Evolutionary conservation across 2,797 vertebrate genomes (phyloP).

Genomic region (Neostethus bicornis): DNA sequence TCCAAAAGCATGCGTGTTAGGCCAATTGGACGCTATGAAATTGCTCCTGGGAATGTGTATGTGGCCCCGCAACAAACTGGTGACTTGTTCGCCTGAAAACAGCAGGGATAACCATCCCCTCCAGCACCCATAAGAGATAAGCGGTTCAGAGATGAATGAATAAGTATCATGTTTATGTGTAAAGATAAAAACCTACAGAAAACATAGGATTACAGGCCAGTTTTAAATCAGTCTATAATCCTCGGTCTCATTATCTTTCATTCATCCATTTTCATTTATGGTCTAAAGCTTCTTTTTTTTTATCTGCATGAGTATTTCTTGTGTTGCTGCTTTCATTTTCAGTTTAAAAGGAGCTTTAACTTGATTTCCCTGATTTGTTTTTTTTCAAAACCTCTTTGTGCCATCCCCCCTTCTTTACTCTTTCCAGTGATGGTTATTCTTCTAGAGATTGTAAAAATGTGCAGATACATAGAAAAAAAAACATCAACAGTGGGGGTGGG

Average conservation of each 20-base stretch:
- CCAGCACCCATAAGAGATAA: too few relatives aligned
- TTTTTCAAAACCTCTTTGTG: constrained; percentile 40
- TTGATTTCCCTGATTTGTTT: constrained; percentile 43
- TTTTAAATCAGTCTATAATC: constrained; percentile 39
- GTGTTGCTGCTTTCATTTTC: constrained; percentile 34
- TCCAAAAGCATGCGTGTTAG: too few relatives aligned
- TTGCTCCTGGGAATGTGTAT: too few relatives aligned
- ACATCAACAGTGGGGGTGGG: constrained; percentile 29
- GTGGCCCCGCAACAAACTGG: too few relatives aligned
- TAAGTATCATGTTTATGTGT: too few relatives aligned
- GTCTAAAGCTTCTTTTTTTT: background rate
- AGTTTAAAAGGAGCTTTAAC: constrained; percentile 37
- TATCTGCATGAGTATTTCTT: constrained; percentile 11
- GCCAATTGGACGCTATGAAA: too few relatives aligned
- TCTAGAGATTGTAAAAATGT: constrained; percentile 24
- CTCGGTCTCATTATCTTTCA: constrained; percentile 20
- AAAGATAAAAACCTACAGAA: too few relatives aligned
- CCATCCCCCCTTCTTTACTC: constrained; percentile 6
- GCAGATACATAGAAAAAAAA: constrained; percentile 24
- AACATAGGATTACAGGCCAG: constrained; percentile 41
- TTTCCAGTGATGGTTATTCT: constrained; percentile 24
- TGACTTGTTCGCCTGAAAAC: too few relatives aligned
- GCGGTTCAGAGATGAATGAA: too few relatives aligned
- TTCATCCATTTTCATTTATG: constrained; percentile 22
- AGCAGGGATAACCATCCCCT: too few relatives aligned